phyloP scores from a whole-genome alignment of 1,140 invertebrate species.

The Aphis gossypii region DNA sequence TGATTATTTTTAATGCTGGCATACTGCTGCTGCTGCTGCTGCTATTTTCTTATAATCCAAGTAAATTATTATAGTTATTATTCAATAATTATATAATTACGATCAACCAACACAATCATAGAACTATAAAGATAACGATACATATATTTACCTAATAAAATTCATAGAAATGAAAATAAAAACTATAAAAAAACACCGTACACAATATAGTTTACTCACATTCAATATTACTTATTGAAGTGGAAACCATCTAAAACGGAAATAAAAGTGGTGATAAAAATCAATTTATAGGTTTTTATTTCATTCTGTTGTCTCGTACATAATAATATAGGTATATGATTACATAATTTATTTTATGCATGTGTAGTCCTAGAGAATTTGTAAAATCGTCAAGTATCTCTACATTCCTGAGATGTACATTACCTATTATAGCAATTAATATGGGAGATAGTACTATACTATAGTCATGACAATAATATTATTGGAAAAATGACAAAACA shows the following conservation, averaged over 20 bases:
- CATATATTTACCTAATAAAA: background rate
- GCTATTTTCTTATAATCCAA: background rate
- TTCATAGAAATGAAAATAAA: background rate
- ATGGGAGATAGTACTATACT: background rate
- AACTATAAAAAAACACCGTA: background rate
- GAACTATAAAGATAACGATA: background rate
- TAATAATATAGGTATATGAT: background rate
- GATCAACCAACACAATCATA: background rate
- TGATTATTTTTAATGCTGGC: slow-evolving; percentile 22
- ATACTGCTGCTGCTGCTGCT: background rate
- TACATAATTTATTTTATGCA: background rate
- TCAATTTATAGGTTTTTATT: background rate
- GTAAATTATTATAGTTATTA: background rate
- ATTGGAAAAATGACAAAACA: background rate
- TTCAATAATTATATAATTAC: slow-evolving; percentile 14
- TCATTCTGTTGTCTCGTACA: background rate
- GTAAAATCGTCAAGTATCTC: background rate
- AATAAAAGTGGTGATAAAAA: background rate
- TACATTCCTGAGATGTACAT: background rate
- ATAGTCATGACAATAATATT: background rate
- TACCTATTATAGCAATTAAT: background rate
- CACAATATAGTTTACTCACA: background rate
- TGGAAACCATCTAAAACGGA: background rate
- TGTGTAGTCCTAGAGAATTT: background rate
- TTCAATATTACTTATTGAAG: background rate